Conservation (phyloP, 1,140 invertebrate genomes). For the Lasioglossum baleicum region DNA sequence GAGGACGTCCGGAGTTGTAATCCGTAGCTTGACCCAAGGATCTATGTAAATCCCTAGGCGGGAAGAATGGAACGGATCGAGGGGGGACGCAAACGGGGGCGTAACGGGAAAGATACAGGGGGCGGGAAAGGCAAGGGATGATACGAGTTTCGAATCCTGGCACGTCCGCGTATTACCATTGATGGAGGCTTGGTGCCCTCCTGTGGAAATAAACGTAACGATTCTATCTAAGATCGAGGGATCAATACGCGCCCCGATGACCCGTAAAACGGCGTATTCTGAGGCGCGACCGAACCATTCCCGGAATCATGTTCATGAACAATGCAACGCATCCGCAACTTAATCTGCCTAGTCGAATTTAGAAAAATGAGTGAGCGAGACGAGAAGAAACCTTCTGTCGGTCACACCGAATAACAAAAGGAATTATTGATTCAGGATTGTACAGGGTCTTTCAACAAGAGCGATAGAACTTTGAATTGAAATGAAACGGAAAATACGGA, state of each 20-base stretch:
- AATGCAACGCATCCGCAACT: constrained; percentile 18
- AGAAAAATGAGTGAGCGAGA: background rate
- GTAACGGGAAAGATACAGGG: background rate
- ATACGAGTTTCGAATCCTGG: constrained; percentile 57
- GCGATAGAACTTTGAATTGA: too few species aligned
- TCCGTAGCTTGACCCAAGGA: constrained; percentile 49
- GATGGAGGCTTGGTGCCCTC: constrained; percentile 44
- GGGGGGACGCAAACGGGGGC: too few species aligned
- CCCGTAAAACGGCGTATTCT: constrained; percentile 44
- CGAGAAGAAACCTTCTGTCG: background rate
- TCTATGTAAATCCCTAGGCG: constrained; percentile 54
- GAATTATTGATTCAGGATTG: too few species aligned
- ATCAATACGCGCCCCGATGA: constrained; percentile 55
- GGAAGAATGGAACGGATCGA: constrained; percentile 18
- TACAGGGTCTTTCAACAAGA: too few species aligned
- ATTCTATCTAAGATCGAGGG: constrained; percentile 55
- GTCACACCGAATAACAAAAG: too few species aligned
- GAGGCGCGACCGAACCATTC: constrained; percentile 23
- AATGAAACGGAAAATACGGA: too few species aligned
- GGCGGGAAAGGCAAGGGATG: constrained; percentile 30
- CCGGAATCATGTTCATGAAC: constrained; percentile 51
- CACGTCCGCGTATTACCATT: constrained; percentile 64
- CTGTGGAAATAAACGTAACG: constrained; percentile 62
- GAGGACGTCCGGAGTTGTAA: constrained; percentile 53
- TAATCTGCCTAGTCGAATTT: constrained; percentile 35